Base-by-base conservation (phyloP, 2,888 invertebrate genomes). In the Mythimna pallens region DNA sequence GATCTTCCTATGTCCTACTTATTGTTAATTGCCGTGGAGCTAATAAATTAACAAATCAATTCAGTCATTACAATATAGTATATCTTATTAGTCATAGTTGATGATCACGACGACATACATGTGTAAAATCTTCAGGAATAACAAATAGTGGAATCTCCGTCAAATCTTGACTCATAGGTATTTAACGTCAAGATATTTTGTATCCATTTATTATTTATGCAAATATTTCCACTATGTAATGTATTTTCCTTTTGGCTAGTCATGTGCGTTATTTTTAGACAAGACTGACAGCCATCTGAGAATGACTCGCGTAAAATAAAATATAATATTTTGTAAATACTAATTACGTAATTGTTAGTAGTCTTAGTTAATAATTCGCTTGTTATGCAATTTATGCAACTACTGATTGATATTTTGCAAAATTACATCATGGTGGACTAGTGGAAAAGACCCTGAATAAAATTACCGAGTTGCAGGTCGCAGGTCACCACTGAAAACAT, bases 171-270 rank as follows among this genome's bases (percentile, higher is more conserved):
- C 57, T 73, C 66, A 61, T 34, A 47, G 40, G 40, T 40, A 76
- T 52, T 22, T 54, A 54, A 66, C 47, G 47, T 65, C 0, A n/a
- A n/a, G n/a, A 36, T 50, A 77, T 57, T 66, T 65, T 77, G 76
- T 77, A 47, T 63, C 57, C 17, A 54, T 62, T 78, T 22, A 63
- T 1, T 72, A 63, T 62, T 72, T 72, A 50, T 65, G 25, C 12
- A 61, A 78, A 76, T 70, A 47, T 70, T 36, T 52, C 43, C 43
- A 63, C 12, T 47, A 52, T n/a, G 50, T 4, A 10, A 47, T 70
- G 36, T 70, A 34, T 73, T 80, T 52, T 43, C 76, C 76, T 40
- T 43, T 40, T 61, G 8, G n/a, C 77, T 30, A 34, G 43, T 81
- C 77, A 61, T 64, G 4, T 0, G 9, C 54, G 59, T 40, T 76